Percentiles rank a stretch among this genome's conserved stretches.
These are phyloP conservation scores for Urophycis tenuis DNA, from an alignment of 2,797 vertebrate genomes.

Conservation along the genomic window DNA sequence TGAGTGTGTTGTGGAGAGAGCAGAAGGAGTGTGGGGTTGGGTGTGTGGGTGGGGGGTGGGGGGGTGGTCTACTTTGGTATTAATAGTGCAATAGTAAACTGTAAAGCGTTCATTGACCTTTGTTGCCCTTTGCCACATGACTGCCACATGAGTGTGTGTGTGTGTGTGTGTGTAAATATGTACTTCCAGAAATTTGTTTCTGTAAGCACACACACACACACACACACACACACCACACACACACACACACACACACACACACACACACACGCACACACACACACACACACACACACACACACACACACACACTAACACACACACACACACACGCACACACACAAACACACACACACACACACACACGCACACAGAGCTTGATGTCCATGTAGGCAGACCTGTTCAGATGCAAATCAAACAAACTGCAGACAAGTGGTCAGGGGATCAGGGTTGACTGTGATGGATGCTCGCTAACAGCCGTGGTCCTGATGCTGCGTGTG, in stretches of 20 bases:
- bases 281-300: conserved; percentile 10
- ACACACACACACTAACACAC: not conserved
- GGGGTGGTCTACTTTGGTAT: not conserved
- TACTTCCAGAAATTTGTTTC: not conserved
- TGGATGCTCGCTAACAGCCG: conserved; percentile 15
- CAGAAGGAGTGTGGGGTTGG: too few species aligned
- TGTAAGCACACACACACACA: too few species aligned
- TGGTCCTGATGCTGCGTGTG: conserved; percentile 9
- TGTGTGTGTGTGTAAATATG: too few species aligned
- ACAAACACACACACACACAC: too few species aligned
- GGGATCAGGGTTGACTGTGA: conserved; percentile 17
- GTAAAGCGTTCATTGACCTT: not conserved
- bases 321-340: conserved; percentile 16
- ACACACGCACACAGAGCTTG: not conserved
- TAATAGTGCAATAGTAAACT: not conserved
- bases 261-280: not conserved
- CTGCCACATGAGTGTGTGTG: not conserved
- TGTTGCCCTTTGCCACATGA: not conserved
- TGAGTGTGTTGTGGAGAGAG: too few species aligned
- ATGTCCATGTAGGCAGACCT: not conserved
- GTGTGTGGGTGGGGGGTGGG: not conserved
- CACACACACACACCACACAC: conserved; percentile 6
- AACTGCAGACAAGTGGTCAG: conserved; percentile 27
- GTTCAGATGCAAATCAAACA: conserved; percentile 5
- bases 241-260: too few species aligned